Evolutionary conservation across 2,797 vertebrate genomes (phyloP).

Genomic region (Gymnocypris eckloni): DNA sequence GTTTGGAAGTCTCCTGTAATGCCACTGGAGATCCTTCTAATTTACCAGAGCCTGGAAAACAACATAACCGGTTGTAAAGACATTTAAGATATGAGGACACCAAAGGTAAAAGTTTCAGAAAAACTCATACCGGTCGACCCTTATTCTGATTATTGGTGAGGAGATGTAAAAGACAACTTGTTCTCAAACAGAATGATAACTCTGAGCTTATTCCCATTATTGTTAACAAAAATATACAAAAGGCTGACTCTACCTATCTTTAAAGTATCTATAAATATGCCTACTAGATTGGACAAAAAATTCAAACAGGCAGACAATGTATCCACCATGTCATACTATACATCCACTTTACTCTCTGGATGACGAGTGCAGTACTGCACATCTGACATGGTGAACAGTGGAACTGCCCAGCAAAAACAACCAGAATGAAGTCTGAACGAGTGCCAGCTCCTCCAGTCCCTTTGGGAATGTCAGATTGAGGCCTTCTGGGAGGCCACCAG

Average conservation of each 20-base stretch:
- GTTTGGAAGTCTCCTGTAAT: slow-evolving; percentile 85
- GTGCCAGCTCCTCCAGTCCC: slow-evolving; percentile 5
- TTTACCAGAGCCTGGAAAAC: slow-evolving; percentile 81
- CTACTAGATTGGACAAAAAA: not conserved
- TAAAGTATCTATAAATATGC: not conserved
- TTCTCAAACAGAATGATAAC: not conserved
- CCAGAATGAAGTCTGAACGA: slow-evolving; percentile 14
- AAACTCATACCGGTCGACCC: not conserved
- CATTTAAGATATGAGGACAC: not conserved
- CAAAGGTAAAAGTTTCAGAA: not conserved
- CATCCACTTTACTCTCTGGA: slow-evolving; percentile 59
- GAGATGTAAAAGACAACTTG: not conserved
- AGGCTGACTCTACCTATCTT: too few relatives aligned
- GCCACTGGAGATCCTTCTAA: slow-evolving; percentile 86
- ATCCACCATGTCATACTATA: slow-evolving; percentile 37
- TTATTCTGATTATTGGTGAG: not conserved
- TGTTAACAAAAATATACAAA: not conserved
- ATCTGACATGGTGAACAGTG: slow-evolving; percentile 73
- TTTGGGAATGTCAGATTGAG: not conserved
- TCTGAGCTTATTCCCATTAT: not conserved
- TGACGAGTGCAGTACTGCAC: slow-evolving; percentile 62
- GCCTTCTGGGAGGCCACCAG: slow-evolving; percentile 6
- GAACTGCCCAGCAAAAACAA: slow-evolving; percentile 59
- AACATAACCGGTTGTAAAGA: not conserved
- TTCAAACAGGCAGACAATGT: slow-evolving; percentile 5